Evolutionary conservation across 2,888 invertebrate species (phyloP).

Genomic region (Perdita meconis): DNA sequence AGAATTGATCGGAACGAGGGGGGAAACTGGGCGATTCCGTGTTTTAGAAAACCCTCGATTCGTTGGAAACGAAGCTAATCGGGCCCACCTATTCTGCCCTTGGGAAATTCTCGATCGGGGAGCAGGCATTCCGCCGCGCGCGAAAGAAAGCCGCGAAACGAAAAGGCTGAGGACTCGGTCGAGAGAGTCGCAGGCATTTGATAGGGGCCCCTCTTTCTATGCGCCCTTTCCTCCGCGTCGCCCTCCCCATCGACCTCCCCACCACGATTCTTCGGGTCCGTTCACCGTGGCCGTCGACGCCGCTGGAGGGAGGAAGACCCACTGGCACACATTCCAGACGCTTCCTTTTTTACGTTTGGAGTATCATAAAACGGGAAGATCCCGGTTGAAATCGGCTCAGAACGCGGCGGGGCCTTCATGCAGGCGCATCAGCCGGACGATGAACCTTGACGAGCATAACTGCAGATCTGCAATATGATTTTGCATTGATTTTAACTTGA

Average conservation of each 20-base stretch:
- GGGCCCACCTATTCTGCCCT: not conserved
- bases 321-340: conserved; percentile 82
- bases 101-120: not conserved
- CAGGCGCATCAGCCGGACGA: conserved; percentile 21
- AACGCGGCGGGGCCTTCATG: conserved; percentile 69
- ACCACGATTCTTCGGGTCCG: conserved; percentile 11
- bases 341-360: conserved; percentile 83
- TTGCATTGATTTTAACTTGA: not conserved
- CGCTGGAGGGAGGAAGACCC: conserved; percentile 72
- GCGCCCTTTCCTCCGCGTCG: conserved; percentile 44
- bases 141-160: conserved; percentile 40
- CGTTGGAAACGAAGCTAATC: not conserved
- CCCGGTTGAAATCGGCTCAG: conserved; percentile 77
- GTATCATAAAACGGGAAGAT: conserved; percentile 83
- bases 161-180: conserved; percentile 10
- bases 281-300: conserved; percentile 36
- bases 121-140: not conserved
- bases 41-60: conserved; percentile 7
- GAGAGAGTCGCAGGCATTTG: conserved; percentile 28
- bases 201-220: conserved; percentile 41
- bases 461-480: not conserved
- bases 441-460: conserved; percentile 6
- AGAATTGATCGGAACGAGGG: not conserved
- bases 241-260: conserved; percentile 4
- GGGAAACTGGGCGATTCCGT: not conserved